These are phyloP conservation scores for Acanthacorydalis orientalis DNA, from an alignment of 2,888 invertebrate species.

Conservation along the genomic window DNA sequence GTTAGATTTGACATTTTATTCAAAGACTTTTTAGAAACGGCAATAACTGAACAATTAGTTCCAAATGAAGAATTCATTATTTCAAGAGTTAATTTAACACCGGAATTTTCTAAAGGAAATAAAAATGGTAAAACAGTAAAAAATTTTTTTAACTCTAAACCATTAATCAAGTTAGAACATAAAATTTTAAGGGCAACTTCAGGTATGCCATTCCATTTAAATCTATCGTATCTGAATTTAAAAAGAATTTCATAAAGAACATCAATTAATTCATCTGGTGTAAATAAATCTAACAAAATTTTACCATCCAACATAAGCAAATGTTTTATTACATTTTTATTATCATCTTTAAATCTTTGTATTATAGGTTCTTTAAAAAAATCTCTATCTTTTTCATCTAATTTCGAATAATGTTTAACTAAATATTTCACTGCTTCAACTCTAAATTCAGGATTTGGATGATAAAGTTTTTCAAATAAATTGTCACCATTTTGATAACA, in stretches of 20 bases:
- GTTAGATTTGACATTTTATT: too few relatives aligned
- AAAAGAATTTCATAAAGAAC: constrained; percentile 33
- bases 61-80: too few relatives aligned
- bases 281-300: not conserved
- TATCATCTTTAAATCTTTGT: constrained; percentile 51
- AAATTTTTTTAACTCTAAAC: constrained; percentile 38
- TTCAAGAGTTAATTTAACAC: too few relatives aligned
- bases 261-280: constrained; percentile 9
- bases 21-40: too few relatives aligned
- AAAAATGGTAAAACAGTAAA: constrained; percentile 42
- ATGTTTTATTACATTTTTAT: constrained; percentile 35
- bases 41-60: too few relatives aligned
- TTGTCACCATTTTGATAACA: constrained; percentile 17
- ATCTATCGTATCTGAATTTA: constrained; percentile 22
- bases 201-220: constrained; percentile 27
- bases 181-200: constrained; percentile 29
- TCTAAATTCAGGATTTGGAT: constrained; percentile 47
- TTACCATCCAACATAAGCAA: not conserved
- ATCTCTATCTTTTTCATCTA: constrained; percentile 35
- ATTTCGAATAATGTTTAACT: constrained; percentile 30
- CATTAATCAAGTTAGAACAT: constrained; percentile 25
- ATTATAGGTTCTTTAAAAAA: constrained; percentile 44
- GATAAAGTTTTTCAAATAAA: constrained; percentile 54
- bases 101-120: constrained; percentile 30
- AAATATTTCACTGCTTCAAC: constrained; percentile 48